These are phyloP conservation scores for Atrichornis clamosus DNA, from an alignment of 2,113 vertebrate genomes.

Conservation along the genomic window DNA sequence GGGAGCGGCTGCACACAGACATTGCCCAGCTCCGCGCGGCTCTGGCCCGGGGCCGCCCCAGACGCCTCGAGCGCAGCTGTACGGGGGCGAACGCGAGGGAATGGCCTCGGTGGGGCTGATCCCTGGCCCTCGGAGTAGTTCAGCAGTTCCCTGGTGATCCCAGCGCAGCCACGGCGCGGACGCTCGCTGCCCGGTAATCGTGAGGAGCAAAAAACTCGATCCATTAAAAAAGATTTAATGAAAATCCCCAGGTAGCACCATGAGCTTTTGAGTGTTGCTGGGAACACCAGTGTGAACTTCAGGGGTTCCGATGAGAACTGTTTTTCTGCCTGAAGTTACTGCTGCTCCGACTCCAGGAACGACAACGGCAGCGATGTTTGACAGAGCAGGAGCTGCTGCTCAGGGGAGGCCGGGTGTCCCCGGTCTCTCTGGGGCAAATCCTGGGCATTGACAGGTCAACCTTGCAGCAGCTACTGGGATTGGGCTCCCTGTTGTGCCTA, in stretches of 20 bases:
- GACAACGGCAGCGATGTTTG: fast-evolving
- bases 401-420: background rate
- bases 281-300: background rate
- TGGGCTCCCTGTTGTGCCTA: background rate
- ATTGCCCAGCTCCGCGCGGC: background rate
- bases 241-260: fast-evolving
- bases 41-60: background rate
- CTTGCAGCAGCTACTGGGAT: background rate
- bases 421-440: too few relatives aligned
- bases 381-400: too few relatives aligned
- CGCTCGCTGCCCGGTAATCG: background rate
- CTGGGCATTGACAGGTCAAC: fast-evolving
- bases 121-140: fast-evolving
- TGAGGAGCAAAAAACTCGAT: background rate
- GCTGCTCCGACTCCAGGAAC: fast-evolving
- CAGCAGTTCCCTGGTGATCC: background rate
- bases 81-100: background rate
- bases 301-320: background rate
- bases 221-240: background rate
- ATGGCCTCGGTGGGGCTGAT: background rate
- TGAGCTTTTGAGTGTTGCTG: too few relatives aligned
- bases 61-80: background rate
- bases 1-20: background rate
- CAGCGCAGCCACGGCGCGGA: fast-evolving
- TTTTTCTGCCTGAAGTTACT: background rate